These are phyloP conservation scores for Medauroidea extradentata DNA, from an alignment of 1,140 invertebrate species.

Conservation along the genomic window DNA sequence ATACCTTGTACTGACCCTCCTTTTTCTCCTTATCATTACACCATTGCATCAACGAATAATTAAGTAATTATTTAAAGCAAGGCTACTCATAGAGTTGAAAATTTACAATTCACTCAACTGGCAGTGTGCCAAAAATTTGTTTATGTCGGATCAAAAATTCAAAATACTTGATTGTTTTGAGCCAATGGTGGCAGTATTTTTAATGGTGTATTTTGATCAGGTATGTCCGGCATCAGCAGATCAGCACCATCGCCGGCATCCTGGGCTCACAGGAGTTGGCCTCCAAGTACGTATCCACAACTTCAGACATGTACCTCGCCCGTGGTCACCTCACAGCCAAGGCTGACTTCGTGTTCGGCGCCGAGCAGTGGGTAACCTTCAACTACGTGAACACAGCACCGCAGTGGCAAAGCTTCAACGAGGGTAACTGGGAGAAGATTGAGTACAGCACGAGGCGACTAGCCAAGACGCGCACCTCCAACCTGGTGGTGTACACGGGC, in stretches of 20 bases:
- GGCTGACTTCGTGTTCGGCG: constrained; percentile 39
- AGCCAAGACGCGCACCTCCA: background rate
- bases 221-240: constrained; percentile 18
- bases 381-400: constrained; percentile 45
- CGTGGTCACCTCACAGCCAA: constrained; percentile 44
- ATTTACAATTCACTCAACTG: too few species aligned
- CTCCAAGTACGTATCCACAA: constrained; percentile 32
- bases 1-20: too few species aligned
- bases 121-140: too few species aligned
- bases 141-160: too few species aligned
- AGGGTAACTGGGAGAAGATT: constrained; percentile 45
- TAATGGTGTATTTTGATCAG: too few species aligned
- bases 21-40: too few species aligned
- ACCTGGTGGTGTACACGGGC: constrained; percentile 31
- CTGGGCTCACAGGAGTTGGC: constrained; percentile 33
- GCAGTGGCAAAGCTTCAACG: constrained; percentile 46
- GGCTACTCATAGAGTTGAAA: too few species aligned
- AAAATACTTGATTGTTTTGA: too few species aligned
- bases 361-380: constrained; percentile 40
- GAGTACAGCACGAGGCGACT: constrained; percentile 8
- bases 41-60: too few species aligned
- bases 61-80: too few species aligned
- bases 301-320: constrained; percentile 28
- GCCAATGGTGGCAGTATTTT: too few species aligned
- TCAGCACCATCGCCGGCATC: constrained; percentile 18